Evolutionary conservation across 2,113 vertebrate species (phyloP), one percentile per base, ranked within the genome.

Genomic region (Hyaena hyaena): DNA sequence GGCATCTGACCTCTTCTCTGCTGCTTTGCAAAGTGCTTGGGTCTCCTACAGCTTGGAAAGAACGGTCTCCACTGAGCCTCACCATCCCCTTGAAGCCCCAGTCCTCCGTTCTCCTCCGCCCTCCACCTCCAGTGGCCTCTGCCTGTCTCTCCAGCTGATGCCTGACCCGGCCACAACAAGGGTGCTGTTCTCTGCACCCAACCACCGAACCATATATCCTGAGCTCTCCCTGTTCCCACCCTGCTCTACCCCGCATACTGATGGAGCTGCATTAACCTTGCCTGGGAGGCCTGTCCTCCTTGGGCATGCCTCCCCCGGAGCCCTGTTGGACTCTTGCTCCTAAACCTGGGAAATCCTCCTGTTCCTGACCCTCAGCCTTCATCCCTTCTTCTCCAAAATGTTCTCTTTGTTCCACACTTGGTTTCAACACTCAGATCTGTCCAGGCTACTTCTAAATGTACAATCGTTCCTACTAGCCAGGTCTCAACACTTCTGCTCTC

Each of bases 131-230:
- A 12, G 9, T 2, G 24, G 45, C 35, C 63, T 65, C n/a, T 24
- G 45, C 35, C 24, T 7, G 19, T 86, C 48, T 68, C 12, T 9
- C 19, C 74, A 45, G 86, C 55, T 74, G 15, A 43, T 10, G 74
- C 33, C n/a, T 4, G n/a, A 61, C 3, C 10, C 28, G 53, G 66
- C 21, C 26, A 23, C 1, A 0, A 26, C 16, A 1, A 0, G 6
- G 84, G n/a, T 17, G 1, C 74, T n/a, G 23, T 0, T 1, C 39
- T 28, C 16, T 83, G 6, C 3, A 6, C 55, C 68, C 19, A 10
- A 39, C n/a, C 5, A 1, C 63, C 43, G 8, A 5, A 55, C 58
- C 4, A 4, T 4, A 69, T 21, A n/a, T 4, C 50, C 1, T 1
- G 2, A 39, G 26, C 12, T 12, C 50, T 39, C 9, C 43, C 61